Conservation (phyloP, 2,113 vertebrate genomes). For the Myotis brandtii region DNA sequence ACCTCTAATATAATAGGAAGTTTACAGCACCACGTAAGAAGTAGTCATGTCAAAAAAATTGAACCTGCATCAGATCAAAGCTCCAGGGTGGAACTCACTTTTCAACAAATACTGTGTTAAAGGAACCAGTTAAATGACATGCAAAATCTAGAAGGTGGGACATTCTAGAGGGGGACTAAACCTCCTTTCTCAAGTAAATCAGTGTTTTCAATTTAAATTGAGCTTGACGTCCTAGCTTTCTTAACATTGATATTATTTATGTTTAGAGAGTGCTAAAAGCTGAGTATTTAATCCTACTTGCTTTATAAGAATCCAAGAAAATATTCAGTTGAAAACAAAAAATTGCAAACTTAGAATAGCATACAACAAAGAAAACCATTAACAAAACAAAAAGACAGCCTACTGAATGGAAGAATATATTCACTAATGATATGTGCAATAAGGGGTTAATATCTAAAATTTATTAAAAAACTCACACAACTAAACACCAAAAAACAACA, state of each 20-base stretch:
- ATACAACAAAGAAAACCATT: not conserved
- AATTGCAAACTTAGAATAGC: not conserved
- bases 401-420: not conserved
- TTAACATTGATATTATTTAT: not conserved
- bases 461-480: not conserved
- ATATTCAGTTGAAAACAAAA: not conserved
- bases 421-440: not conserved
- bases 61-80: not conserved
- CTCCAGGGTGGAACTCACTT: not conserved
- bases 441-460: not conserved
- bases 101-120: not conserved
- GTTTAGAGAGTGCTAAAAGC: not conserved
- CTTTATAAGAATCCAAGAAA: not conserved
- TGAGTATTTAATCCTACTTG: not conserved
- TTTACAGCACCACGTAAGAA: not conserved
- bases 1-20: not conserved
- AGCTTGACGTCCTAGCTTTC: not conserved
- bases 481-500: not conserved
- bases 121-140: not conserved
- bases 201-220: conserved; percentile 4
- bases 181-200: not conserved
- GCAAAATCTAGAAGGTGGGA: not conserved
- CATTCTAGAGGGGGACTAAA: not conserved
- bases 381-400: not conserved
- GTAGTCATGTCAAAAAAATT: not conserved